These are phyloP conservation scores for Zophobas morio DNA, from an alignment of 1,140 invertebrate species.

Conservation along the genomic window DNA sequence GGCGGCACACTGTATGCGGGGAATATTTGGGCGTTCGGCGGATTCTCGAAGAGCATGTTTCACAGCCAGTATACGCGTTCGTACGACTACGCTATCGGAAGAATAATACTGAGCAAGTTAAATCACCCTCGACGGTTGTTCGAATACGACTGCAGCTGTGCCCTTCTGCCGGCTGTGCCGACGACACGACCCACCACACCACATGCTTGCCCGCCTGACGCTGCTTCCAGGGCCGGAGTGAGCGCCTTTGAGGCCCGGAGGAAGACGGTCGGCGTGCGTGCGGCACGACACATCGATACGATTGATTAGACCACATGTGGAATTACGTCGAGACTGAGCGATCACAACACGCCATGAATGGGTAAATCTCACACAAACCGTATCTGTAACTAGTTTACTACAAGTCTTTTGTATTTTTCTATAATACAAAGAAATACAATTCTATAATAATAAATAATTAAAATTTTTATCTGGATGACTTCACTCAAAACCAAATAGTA, in stretches of 20 bases:
- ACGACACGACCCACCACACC: constrained; percentile 58
- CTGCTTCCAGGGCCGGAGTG: constrained; percentile 21
- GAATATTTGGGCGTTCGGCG: constrained; percentile 54
- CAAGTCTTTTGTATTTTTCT: no score
- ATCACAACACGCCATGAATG: background rate
- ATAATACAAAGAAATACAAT: no score
- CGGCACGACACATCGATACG: background rate
- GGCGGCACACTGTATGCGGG: constrained; percentile 60
- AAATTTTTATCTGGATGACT: no score
- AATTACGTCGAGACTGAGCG: no score
- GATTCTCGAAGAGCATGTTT: constrained; percentile 60
- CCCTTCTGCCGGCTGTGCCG: constrained; percentile 42
- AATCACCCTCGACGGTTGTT: constrained; percentile 38
- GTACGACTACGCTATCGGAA: constrained; percentile 3
- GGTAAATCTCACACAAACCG: background rate
- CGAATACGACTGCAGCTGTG: constrained; percentile 46
- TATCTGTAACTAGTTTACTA: no score
- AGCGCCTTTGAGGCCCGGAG: background rate
- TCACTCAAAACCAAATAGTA: no score
- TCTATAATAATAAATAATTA: no score
- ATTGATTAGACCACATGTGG: no score
- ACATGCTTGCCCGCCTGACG: constrained; percentile 52
- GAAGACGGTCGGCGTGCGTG: background rate
- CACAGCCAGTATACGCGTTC: constrained; percentile 13
- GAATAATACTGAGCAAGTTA: constrained; percentile 16